Percentiles rank a stretch among this genome's conserved stretches.
These are phyloP conservation scores for Calonectris borealis DNA, from an alignment of 2,113 vertebrate species.

Conservation along the genomic window DNA sequence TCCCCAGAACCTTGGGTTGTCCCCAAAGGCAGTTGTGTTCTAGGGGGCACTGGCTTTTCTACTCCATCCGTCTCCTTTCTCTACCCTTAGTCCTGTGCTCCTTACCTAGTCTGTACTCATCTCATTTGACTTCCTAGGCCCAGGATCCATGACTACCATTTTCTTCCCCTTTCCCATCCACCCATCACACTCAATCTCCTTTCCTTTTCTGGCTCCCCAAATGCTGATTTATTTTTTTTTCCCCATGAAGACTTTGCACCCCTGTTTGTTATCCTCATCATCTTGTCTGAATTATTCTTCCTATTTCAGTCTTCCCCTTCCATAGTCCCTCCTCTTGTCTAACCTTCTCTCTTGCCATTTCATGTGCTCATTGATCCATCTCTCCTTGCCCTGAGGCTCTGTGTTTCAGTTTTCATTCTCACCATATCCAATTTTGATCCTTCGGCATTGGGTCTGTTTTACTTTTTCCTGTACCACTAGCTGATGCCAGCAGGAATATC, in stretches of 20 bases:
- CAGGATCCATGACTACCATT: neutral
- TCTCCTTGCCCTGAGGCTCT: neutral
- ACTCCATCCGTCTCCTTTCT: neutral
- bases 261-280: neutral
- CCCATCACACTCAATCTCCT: neutral
- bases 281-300: neutral
- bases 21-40: neutral
- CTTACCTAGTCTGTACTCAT: neutral
- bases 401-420: neutral
- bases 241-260: neutral
- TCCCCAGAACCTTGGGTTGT: neutral
- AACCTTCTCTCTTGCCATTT: neutral
- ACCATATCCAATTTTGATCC: neutral
- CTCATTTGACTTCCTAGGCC: neutral
- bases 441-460: neutral
- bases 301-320: neutral
- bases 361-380: neutral
- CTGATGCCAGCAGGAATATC: neutral
- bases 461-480: neutral
- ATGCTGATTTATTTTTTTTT: neutral
- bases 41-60: neutral
- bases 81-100: neutral
- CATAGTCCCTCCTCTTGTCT: neutral
- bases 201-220: neutral
- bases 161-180: neutral